Percentiles rank a stretch among this genome's conserved stretches.
phyloP scores from a whole-genome alignment of 1,140 invertebrate genomes.

The Dinothrombium tinctorium region DNA sequence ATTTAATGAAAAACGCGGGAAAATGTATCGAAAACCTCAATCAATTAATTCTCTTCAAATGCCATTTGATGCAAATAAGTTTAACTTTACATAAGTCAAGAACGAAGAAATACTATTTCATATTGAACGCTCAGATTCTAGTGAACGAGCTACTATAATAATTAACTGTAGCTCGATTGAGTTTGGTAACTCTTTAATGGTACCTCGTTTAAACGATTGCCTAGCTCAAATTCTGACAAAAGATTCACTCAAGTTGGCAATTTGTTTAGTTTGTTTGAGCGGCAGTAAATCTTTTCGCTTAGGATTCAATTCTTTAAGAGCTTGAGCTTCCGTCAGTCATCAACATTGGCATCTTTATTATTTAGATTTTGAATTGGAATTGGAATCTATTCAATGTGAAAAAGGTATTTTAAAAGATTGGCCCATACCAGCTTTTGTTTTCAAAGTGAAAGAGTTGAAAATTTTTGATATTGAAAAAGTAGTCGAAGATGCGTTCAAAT shows the following conservation, averaged over 20 bases:
- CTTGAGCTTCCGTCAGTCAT: conserved; percentile 25
- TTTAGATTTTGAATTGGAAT: conserved; percentile 18
- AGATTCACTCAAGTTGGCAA: conserved; percentile 10
- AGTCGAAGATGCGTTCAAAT: conserved; percentile 1
- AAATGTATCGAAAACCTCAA: conserved; percentile 19
- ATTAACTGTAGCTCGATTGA: conserved; percentile 24
- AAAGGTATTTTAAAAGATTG: conserved; percentile 8
- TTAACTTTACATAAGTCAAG: conserved; percentile 22
- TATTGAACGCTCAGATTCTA: conserved; percentile 9
- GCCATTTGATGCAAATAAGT: conserved; percentile 19
- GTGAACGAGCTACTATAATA: conserved; percentile 15
- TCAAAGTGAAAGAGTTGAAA: conserved; percentile 5
- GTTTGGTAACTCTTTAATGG: conserved; percentile 20
- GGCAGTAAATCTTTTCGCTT: conserved; percentile 17
- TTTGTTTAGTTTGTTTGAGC: conserved; percentile 9
- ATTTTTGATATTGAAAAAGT: too few relatives aligned
- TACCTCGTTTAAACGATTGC: conserved; percentile 19
- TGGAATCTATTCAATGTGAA: conserved; percentile 14
- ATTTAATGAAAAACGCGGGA: conserved; percentile 19
- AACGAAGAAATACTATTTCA: conserved; percentile 18
- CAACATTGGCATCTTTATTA: conserved; percentile 23
- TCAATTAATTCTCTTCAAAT: conserved; percentile 17
- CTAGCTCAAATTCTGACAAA: conserved; percentile 17
- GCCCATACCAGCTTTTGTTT: conserved; percentile 11
- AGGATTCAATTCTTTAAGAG: conserved; percentile 25